Conservation (phyloP, 2,113 vertebrate species). For the Perca schrenkii region DNA sequence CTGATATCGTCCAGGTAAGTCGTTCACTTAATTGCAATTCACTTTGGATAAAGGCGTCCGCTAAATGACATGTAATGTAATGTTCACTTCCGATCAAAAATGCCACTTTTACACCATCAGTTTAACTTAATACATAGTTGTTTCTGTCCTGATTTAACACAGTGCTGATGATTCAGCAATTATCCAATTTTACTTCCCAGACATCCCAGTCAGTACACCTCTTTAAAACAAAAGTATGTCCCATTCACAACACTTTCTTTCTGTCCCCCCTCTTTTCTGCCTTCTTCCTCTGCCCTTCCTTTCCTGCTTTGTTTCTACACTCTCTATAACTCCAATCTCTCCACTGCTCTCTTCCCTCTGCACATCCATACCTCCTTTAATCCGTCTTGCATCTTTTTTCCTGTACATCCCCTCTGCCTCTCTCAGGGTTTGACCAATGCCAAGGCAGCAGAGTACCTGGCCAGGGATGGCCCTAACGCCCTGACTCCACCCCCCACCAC, state of each 20-base stretch:
- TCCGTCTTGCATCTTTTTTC: neutral
- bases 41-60: too few species aligned
- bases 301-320: neutral
- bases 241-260: neutral
- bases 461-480: conserved; percentile 90
- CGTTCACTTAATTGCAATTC: neutral
- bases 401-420: neutral
- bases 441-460: conserved; percentile 91
- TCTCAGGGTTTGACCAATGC: conserved; percentile 92
- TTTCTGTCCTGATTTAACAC: neutral
- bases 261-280: neutral
- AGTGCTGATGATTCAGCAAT: neutral
- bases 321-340: neutral
- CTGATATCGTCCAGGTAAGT: conserved; percentile 91
- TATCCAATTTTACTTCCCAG: neutral
- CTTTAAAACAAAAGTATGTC: neutral
- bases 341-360: neutral
- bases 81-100: neutral
- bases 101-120: accelerated
- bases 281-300: neutral
- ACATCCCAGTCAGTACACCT: neutral
- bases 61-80: too few species aligned
- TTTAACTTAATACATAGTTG: neutral
- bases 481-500: conserved; percentile 94
- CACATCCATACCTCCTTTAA: neutral